Conservation (phyloP, 2,113 vertebrate species). For the Struthio camelus region DNA sequence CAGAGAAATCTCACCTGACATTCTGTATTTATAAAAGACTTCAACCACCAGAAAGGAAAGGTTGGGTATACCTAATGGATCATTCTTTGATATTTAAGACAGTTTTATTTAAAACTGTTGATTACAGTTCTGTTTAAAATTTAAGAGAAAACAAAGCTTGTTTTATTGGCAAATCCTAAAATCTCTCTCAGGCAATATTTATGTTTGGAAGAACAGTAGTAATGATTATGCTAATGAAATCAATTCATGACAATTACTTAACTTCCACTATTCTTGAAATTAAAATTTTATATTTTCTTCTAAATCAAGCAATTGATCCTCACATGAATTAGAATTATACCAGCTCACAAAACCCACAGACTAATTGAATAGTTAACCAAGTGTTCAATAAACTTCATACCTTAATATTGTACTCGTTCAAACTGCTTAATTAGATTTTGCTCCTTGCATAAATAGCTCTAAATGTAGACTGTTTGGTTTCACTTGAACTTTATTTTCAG, state of each 20-base stretch:
- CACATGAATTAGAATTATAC: conserved; percentile 23
- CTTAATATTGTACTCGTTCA: background rate
- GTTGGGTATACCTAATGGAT: background rate
- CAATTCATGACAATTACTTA: conserved; percentile 47
- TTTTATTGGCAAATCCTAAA: background rate
- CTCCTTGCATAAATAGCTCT: background rate
- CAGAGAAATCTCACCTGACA: background rate
- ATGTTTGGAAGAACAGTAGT: background rate
- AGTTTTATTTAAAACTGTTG: conserved; percentile 8
- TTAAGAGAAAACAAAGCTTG: background rate
- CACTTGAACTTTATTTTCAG: background rate
- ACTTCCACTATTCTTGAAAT: background rate
- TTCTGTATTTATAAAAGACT: background rate
- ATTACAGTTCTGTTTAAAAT: background rate
- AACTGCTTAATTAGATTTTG: conserved; percentile 3
- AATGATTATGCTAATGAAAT: conserved; percentile 40
- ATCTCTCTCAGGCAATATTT: background rate
- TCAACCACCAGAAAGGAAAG: background rate
- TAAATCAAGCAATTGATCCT: conserved; percentile 59
- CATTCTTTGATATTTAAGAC: background rate
- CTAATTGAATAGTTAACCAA: conserved; percentile 39
- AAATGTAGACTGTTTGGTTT: background rate
- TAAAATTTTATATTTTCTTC: conserved; percentile 36
- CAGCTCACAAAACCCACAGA: background rate
- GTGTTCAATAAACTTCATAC: conserved; percentile 32